Base-by-base conservation (phyloP, 2,888 invertebrate species). In the Ochropleura leucogaster region DNA sequence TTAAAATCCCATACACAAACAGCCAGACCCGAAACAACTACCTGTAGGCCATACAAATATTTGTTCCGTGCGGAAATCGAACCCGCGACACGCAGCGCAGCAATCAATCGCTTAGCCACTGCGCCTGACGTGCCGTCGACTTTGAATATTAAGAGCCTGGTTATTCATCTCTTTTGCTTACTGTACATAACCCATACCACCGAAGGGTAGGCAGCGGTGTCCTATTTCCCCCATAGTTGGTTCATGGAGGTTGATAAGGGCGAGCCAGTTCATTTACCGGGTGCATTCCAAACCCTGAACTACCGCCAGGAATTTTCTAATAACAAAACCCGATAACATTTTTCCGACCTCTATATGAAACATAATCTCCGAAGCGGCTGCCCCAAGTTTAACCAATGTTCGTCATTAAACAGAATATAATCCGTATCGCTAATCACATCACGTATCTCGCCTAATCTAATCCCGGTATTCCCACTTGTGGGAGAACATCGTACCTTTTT, bases 401-500 rank as follows among this genome's bases (percentile, higher is more conserved):
- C 72, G 46, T 65, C 67, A 79, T 75, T 80, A 72, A 68, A 62
- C 57, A 72, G 66, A 74, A 79, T 69, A 81, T 77, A 72, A 74
- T 82, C 77, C 68, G 71, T 73, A 79, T 73, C 68, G 59, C 82
- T 87, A 85, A 89, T 87, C 87, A 75, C 72, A 83, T 86, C 87
- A 88, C 88, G 87, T 89, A 79, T 79, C 77, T 65, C 62, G 55
- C 71, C 78, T 89, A 85, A 86, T 86, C 83, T 86, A 81, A 86
- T 83, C 77, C 82, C 74, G 67, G 77, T 87, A 83, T 86, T 81
- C 81, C 80, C 75, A 68, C 69, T 76, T 80, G 77, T 81, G 79
- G 72, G 64, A 71, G 75, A 80, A 76, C 78, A 77, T 84, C 72
- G 73, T 78, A 84, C 82, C 85, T 87, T 89, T 88, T 85, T 86